Evolutionary conservation across 1,140 invertebrate genomes (phyloP).

Genomic region (Solenopsis invicta): DNA sequence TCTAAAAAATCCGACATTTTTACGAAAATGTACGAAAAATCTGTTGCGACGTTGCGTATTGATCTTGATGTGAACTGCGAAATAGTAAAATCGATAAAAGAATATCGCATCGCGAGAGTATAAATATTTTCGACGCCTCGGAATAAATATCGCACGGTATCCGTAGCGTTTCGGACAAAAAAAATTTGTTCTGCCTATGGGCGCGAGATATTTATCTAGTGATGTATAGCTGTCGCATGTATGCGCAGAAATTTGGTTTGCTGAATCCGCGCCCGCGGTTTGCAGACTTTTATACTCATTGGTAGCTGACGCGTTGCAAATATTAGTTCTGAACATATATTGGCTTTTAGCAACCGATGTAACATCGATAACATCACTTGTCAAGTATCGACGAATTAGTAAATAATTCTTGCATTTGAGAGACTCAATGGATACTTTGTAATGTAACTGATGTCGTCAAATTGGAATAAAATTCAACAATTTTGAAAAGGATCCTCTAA

Average conservation of each 20-base stretch:
- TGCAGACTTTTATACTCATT: slow-evolving; percentile 46
- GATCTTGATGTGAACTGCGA: slow-evolving; percentile 2
- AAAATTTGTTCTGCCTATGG: slow-evolving; percentile 35
- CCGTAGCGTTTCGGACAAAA: slow-evolving; percentile 24
- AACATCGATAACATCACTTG: slow-evolving; percentile 37
- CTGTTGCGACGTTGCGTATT: neutral
- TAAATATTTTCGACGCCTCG: slow-evolving; percentile 56
- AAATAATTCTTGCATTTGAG: slow-evolving; percentile 6
- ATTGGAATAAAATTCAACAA: slow-evolving; percentile 14
- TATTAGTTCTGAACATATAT: slow-evolving; percentile 57
- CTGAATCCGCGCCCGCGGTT: slow-evolving; percentile 20
- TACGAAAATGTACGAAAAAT: slow-evolving; percentile 10
- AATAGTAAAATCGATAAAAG: slow-evolving; percentile 42
- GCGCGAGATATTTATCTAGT: slow-evolving; percentile 57
- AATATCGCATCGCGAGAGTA: slow-evolving; percentile 21
- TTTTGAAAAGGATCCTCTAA: neutral
- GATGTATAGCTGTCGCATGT: slow-evolving; percentile 18
- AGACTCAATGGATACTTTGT: neutral
- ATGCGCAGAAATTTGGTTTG: slow-evolving; percentile 28
- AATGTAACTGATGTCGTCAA: neutral
- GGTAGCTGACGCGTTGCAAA: slow-evolving; percentile 35
- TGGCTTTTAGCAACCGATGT: slow-evolving; percentile 34
- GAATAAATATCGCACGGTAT: slow-evolving; percentile 47
- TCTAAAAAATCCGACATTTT: neutral
- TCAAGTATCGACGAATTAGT: slow-evolving; percentile 37